Evolutionary conservation across 2,113 vertebrate genomes (phyloP), one percentile per base, ranked within the genome.

Genomic region (Epinephelus moara): DNA sequence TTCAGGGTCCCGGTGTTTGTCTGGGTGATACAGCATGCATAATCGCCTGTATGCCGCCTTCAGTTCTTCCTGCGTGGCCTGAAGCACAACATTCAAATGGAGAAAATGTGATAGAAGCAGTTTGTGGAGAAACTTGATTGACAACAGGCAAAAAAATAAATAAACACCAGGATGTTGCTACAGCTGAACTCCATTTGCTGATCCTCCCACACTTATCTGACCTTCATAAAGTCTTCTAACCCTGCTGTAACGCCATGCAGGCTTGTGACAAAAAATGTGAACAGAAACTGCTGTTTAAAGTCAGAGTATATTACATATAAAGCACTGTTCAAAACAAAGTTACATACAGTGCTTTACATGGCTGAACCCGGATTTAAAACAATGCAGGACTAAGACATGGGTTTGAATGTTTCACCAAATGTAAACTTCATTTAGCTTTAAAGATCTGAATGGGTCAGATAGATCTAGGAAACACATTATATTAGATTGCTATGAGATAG

Each of bases 21-120:
- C 98, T 0, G 98, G 98, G 72, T 99, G 98, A 95, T 99, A 99
- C 0, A 99, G 93, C 98, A 99, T 99, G 52, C 98, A 99, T 77
- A 99, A 91, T 52, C 98, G 93, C 63, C 98, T 96, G 94, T 99
- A 99, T 4, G 98, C 96, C 0, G 96, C 97, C 89, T 98, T 99
- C 50, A 99, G 95, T 91, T 99, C 98, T 0, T 99, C 98, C 72
- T 97, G 97, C 47, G 98, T 97, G 23, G 98, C 98, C 98, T 99
- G 80, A 2, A 71, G 30, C 30, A 57, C 3, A 42, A 47, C 27
- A 60, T 3, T 53, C 8, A 75, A 55, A 87, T 17, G 6, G 5
- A 49, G 21, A 40, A 52, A 53, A 71, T 62, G 19, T 74, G 7
- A 47, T 37, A 49, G 12, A 18, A 9, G 17, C 27, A 49, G 52